phyloP scores from a whole-genome alignment of 2,113 vertebrate genomes.

The Pantherophis guttatus region DNA sequence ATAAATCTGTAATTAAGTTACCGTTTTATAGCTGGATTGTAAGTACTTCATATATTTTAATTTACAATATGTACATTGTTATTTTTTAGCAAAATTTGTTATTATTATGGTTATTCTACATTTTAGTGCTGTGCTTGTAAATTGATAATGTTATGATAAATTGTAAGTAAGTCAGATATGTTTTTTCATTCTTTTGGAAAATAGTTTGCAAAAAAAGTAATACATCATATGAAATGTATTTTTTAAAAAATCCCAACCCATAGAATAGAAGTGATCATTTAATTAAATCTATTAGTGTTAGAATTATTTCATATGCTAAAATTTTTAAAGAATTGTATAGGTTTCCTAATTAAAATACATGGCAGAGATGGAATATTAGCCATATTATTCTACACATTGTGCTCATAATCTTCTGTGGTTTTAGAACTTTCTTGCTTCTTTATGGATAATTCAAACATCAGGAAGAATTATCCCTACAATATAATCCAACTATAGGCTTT shows the following conservation, averaged over 20 bases:
- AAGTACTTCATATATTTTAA: constrained; percentile 42
- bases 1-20: constrained; percentile 40
- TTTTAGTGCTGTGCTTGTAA: constrained; percentile 41
- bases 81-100: constrained; percentile 56
- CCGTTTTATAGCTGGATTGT: constrained; percentile 37
- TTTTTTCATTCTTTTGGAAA: constrained; percentile 24
- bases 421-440: background rate
- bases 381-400: background rate
- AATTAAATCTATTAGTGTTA: background rate
- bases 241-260: background rate
- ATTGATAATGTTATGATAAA: constrained; percentile 54
- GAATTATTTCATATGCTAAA: background rate
- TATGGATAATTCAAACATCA: background rate
- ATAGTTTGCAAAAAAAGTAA: constrained; percentile 49
- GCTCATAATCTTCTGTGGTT: background rate
- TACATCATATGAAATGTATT: constrained; percentile 22
- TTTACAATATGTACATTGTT: constrained; percentile 26
- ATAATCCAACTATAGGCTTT: background rate
- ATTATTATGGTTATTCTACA: constrained; percentile 50
- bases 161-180: constrained; percentile 55
- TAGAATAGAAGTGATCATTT: background rate
- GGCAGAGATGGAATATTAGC: background rate
- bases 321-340: background rate
- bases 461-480: background rate
- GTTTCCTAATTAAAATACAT: background rate